Base-by-base conservation (phyloP, 2,888 invertebrate species). In the Microctonus aethiopoides region DNA sequence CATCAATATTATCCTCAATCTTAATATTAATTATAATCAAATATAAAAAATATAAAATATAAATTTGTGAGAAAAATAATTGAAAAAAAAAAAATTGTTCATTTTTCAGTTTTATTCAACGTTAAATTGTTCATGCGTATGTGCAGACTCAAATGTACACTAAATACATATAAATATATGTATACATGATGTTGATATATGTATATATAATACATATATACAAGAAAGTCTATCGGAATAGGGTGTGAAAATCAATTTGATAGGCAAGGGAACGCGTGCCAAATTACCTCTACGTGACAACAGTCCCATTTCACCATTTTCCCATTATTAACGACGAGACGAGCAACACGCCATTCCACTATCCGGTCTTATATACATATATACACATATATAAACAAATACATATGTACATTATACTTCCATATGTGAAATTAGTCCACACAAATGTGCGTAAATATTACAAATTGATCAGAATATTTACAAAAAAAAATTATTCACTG, bases 231-330 rank as follows among this genome's bases (percentile, higher is more conserved):
- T 60, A 24, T 67, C 24, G 64, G 22, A 78, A 78, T 74, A 74
- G 78, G 78, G 79, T 76, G 82, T 81, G 83, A 79, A 85, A 85
- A 85, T 84, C 84, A 85, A 85, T 85, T 85, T 84, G 84, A 84
- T 80, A 81, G 83, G 79, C 80, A 80, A 80, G 79, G 69, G 79
- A 80, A 84, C 82, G 84, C 86, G 86, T 86, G 86, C 84, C 80
- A 83, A 86, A 86, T 86, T 86, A 85, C 85, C 86, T 85, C 84
- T 85, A 86, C 86, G 86, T 86, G 86, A 86, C 85, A 83, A 84
- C 82, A 82, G 79, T 60, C 76, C 82, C 80, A 84, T 84, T 85
- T 85, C 84, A 79, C 82, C 83, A 84, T 84, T 85, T 84, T 84
- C 84, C 81, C 82, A 83, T 85, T 84, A 85, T 83, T 84, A 85